Base-by-base conservation (phyloP, 2,113 vertebrate species). In the Scolopax mira region DNA sequence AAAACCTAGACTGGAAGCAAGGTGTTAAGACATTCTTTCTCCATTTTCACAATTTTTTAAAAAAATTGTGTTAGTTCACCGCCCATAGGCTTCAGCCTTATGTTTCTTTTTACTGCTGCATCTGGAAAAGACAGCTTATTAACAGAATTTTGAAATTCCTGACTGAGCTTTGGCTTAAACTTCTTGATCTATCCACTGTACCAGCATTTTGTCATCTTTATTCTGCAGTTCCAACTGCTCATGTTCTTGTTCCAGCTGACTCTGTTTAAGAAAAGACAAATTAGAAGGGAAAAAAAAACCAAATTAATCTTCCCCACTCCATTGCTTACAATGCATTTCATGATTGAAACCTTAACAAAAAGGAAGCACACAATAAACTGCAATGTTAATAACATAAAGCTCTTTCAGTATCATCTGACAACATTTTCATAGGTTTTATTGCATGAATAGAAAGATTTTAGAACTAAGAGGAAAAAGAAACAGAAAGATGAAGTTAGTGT, bases 181-280 rank as follows among this genome's bases (percentile, higher is more conserved):
- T 89, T 94, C 73, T 58, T 90, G 48, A 62, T 96, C 83, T 37
- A 96, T 89, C 79, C 96, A 89, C 30, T 95, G 97, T 85, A 98
- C 95, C 21, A 96, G 39, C 24, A 41, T 88, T 78, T 98, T 89
- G 5, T 98, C 98, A 14, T 98, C 97, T 87, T 69, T 81, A 30
- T 98, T 92, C 52, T 96, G 86, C 10, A 37, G 89, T 64, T 98
- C 97, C 37, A 96, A 28, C 52, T 82, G 54, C 16, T 94, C 73
- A 74, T 5, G 52, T 62, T 98, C 98, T 79, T 67, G 60, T n/a
- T 95, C 42, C 89, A 96, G 18, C 64, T 87, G 75, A 54, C 30
- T 54, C 94, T 97, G 79, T 91, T 79, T n/a, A 89, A 79, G 7
- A 79, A 90, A 64, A 13, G 33, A 65, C 10, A 94, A 79, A 87